Percentiles rank a stretch among this genome's conserved stretches.
phyloP scores from a whole-genome alignment of 1,140 invertebrate genomes.

The Dendrolimus punctatus region DNA sequence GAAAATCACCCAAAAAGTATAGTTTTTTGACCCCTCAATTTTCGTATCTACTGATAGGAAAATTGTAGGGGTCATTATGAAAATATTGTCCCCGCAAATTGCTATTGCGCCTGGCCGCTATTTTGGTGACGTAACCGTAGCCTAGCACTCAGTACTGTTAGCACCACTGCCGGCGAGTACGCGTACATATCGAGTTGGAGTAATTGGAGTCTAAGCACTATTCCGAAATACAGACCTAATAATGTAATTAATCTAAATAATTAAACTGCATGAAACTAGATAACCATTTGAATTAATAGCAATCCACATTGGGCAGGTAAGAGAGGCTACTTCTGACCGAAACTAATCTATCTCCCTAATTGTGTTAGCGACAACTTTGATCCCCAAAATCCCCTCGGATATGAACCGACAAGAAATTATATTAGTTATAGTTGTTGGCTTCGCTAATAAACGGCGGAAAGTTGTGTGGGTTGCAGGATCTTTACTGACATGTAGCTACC shows the following conservation, averaged over 20 bases:
- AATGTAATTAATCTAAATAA: constrained; percentile 5
- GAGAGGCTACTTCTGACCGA: constrained; percentile 45
- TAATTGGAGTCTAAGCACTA: background rate
- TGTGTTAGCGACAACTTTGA: constrained; percentile 68
- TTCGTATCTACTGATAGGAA: too few relatives aligned
- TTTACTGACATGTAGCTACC: too few relatives aligned
- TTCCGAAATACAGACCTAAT: background rate
- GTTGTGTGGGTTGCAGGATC: constrained; percentile 21
- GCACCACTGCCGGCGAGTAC: too few relatives aligned
- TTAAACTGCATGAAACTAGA: constrained; percentile 7
- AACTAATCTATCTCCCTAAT: constrained; percentile 65
- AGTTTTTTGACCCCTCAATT: too few relatives aligned
- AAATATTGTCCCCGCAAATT: too few relatives aligned
- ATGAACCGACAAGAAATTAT: constrained; percentile 64
- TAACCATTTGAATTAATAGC: constrained; percentile 41
- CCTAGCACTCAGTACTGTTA: too few relatives aligned
- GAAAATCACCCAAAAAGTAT: too few relatives aligned
- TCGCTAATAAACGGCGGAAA: constrained; percentile 63
- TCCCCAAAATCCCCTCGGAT: constrained; percentile 55
- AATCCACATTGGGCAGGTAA: constrained; percentile 48
- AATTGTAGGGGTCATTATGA: too few relatives aligned
- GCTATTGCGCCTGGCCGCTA: too few relatives aligned
- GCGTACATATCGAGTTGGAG: too few relatives aligned
- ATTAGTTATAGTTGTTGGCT: constrained; percentile 64
- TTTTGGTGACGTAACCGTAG: too few relatives aligned